Evolutionary conservation across 2,113 vertebrate species (phyloP).

Genomic region (Nibea albiflora): DNA sequence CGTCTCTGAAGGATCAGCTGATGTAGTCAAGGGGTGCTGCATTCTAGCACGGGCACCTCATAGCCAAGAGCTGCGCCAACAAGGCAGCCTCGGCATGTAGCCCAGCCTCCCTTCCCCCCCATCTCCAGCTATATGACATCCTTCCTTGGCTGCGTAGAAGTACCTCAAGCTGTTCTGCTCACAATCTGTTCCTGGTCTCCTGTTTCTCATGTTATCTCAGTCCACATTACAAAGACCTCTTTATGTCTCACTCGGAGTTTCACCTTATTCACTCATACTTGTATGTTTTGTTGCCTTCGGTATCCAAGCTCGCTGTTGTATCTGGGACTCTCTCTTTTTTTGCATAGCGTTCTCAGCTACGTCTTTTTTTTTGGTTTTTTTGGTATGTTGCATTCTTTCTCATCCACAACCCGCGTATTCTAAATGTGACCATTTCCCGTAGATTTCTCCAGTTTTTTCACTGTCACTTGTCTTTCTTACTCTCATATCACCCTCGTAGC

Average conservation of each 20-base stretch:
- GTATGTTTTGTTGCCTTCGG: conserved; percentile 6
- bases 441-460: conserved; percentile 22
- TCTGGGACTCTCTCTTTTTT: background rate
- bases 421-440: conserved; percentile 43
- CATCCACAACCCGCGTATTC: conserved; percentile 13
- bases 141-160: conserved; percentile 69
- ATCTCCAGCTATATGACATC: conserved; percentile 63
- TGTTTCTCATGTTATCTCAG: conserved; percentile 57
- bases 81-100: conserved; percentile 59
- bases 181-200: conserved; percentile 72
- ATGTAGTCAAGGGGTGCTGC: conserved; percentile 61
- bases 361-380: conserved; percentile 15
- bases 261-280: conserved; percentile 30
- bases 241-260: conserved; percentile 40
- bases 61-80: conserved; percentile 71
- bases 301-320: conserved; percentile 31
- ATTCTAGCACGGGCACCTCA: conserved; percentile 75
- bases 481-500: conserved; percentile 50
- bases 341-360: background rate
- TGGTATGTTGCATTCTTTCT: conserved; percentile 4
- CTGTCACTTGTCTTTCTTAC: conserved; percentile 41
- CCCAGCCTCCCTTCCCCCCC: conserved; percentile 51
- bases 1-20: conserved; percentile 70
- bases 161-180: conserved; percentile 76
- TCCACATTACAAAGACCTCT: conserved; percentile 60